Conservation (phyloP, 1,140 invertebrate species). For the Saxidomus purpurata region DNA sequence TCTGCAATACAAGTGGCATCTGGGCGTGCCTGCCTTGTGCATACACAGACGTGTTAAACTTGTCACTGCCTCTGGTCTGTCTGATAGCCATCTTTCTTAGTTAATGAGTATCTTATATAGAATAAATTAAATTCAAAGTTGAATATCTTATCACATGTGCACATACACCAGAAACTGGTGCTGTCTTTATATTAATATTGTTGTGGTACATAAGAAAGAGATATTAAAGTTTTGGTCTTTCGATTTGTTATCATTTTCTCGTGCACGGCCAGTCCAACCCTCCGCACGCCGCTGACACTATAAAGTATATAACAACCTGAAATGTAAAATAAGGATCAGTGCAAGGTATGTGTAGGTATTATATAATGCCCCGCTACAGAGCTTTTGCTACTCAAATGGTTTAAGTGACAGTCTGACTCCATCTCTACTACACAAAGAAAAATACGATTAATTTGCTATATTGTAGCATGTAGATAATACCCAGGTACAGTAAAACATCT, state of each 20-base stretch:
- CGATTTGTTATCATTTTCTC: slow-evolving; percentile 55
- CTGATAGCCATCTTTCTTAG: too few relatives aligned
- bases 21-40: too few relatives aligned
- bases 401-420: neutral
- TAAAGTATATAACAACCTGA: slow-evolving; percentile 93
- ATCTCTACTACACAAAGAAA: neutral
- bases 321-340: slow-evolving; percentile 68
- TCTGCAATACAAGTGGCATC: too few relatives aligned
- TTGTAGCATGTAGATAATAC: too few relatives aligned
- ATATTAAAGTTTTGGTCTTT: neutral
- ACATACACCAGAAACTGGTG: neutral
- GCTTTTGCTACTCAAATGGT: neutral
- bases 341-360: neutral
- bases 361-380: neutral
- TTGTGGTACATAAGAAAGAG: neutral
- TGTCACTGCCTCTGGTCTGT: too few relatives aligned
- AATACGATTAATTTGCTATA: neutral
- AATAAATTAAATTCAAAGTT: too few relatives aligned
- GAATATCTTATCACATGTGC: neutral
- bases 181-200: neutral
- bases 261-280: slow-evolving; percentile 91
- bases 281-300: slow-evolving; percentile 95
- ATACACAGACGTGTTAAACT: too few relatives aligned
- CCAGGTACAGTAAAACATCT: too few relatives aligned
- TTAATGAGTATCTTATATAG: too few relatives aligned